Conservation (phyloP, 2,888 invertebrate genomes). For the Empis livida region DNA sequence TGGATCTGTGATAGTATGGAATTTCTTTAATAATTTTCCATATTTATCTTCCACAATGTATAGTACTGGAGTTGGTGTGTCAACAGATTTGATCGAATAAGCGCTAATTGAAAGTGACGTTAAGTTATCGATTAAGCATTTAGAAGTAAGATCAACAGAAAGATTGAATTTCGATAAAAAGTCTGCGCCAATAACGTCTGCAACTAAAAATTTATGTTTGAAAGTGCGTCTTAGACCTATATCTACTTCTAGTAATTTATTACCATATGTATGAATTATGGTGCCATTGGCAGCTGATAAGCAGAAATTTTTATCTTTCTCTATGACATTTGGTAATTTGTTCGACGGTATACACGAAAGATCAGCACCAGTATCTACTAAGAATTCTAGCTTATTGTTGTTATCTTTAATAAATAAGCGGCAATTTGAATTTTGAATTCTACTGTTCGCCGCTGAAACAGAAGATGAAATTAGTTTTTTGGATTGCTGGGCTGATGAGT, state of each 20-base stretch:
- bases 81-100: not conserved
- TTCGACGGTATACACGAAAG: not conserved
- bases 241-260: constrained; percentile 1
- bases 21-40: not conserved
- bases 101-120: not conserved
- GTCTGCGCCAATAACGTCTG: not conserved
- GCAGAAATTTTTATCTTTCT: not conserved
- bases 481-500: not conserved
- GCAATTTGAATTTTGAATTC: not conserved
- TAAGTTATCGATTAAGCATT: not conserved
- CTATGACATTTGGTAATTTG: no score
- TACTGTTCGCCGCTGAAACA: constrained; percentile 6
- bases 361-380: constrained; percentile 2
- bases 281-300: constrained; percentile 4
- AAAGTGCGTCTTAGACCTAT: constrained; percentile 4
- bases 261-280: not conserved
- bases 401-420: constrained; percentile 4
- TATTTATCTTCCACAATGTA: not conserved
- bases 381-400: not conserved
- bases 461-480: constrained; percentile 3
- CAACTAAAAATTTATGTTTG: constrained; percentile 1
- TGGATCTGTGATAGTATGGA: not conserved
- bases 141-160: not conserved
- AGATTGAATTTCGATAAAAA: not conserved
- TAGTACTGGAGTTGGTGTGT: not conserved